These are phyloP conservation scores for Notarius lentiginosus DNA, from an alignment of 2,113 vertebrate species.

Conservation along the genomic window DNA sequence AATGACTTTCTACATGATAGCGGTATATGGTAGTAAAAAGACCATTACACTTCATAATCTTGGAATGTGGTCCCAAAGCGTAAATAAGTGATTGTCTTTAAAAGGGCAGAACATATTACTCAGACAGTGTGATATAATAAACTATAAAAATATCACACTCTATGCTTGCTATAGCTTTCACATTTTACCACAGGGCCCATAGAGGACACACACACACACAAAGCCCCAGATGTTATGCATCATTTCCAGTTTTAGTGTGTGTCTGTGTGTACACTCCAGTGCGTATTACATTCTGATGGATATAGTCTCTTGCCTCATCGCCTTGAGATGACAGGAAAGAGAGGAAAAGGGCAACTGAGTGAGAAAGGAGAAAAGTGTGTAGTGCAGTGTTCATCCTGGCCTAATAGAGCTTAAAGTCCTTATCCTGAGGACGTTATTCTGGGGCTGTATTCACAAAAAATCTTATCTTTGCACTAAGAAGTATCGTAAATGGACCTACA, in stretches of 20 bases:
- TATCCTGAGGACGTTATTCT: background rate
- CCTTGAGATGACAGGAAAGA: constrained; percentile 28
- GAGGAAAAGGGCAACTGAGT: background rate
- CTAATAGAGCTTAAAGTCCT: constrained; percentile 14
- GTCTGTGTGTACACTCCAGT: background rate
- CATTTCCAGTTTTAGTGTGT: background rate
- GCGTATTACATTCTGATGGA: constrained; percentile 20
- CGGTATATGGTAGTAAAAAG: background rate
- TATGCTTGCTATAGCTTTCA: background rate
- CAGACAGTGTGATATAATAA: background rate
- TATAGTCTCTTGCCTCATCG: constrained; percentile 29
- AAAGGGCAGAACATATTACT: background rate
- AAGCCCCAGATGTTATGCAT: constrained; percentile 22
- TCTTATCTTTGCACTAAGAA: background rate
- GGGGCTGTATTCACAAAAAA: background rate
- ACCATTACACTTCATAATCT: background rate
- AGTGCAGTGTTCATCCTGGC: background rate
- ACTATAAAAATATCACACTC: background rate
- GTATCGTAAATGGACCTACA: background rate
- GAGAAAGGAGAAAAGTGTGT: background rate
- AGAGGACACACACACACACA: constrained; percentile 1
- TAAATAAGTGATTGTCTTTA: background rate
- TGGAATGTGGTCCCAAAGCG: background rate
- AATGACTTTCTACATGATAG: background rate
- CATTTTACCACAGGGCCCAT: background rate